phyloP scores from a whole-genome alignment of 2,113 vertebrate genomes.

The rabbit (Oryctolagus cuniculus) region DNA sequence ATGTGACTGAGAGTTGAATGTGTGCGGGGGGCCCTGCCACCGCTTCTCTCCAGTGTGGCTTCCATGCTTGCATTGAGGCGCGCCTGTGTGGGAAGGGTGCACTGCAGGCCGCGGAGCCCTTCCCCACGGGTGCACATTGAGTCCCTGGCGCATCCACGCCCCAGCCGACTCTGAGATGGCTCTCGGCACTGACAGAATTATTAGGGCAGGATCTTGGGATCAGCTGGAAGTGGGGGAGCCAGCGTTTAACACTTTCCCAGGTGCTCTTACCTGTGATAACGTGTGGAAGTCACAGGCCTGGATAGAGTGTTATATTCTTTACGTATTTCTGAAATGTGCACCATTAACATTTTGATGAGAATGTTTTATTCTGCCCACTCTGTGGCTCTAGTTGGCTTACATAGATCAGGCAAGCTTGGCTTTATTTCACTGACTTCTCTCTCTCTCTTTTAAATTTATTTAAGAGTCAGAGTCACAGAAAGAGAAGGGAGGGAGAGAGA shows the following conservation, averaged over 20 bases:
- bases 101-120: neutral
- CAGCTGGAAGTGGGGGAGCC: too few relatives aligned
- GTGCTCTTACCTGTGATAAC: neutral
- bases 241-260: neutral
- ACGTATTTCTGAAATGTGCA: neutral
- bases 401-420: neutral
- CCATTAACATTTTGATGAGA: neutral
- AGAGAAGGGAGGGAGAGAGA: too few relatives aligned
- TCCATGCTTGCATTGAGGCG: neutral
- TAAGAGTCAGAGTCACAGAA: too few relatives aligned
- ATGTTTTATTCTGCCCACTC: neutral
- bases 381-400: neutral
- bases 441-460: too few relatives aligned
- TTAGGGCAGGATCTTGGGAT: neutral
- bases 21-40: neutral
- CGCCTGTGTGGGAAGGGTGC: neutral
- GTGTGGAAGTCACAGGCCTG: neutral
- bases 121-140: neutral
- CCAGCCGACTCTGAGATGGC: neutral
- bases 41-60: neutral
- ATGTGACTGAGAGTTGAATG: neutral
- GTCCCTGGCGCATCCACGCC: neutral
- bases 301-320: neutral
- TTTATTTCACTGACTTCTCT: neutral
- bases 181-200: neutral